Evolutionary conservation across 2,888 invertebrate genomes (phyloP), one percentile per base, ranked within the genome.

Genomic region (Nomada fucata): DNA sequence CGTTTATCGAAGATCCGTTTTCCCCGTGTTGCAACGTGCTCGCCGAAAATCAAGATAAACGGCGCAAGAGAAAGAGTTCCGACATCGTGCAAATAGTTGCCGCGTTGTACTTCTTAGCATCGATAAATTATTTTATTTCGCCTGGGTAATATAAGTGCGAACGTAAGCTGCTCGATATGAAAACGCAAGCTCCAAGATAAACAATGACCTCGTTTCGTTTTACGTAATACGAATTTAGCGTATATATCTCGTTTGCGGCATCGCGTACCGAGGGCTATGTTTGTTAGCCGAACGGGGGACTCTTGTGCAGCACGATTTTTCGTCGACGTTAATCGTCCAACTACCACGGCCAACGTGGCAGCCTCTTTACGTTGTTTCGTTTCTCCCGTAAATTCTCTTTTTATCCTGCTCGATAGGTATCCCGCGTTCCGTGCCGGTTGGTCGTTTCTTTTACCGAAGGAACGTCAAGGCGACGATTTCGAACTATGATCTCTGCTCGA

Each of bases 141-240:
- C 1, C 44, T 18, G n/a, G 44, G 9, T n/a, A 18, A 73, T 65
- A 64, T 61, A 52, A 50, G 20, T 50, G 26, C 26, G 29, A 29
- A 52, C 2, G 36, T 61, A 36, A 61, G 15, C 60, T 52, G 47
- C 10, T 15, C 15, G 15, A 36, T 50, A 59, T 36, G 57, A 65
- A 65, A 72, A 72, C 50, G 44, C 13, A 50, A 60, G 53, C 18
- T 52, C 20, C 2, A 73, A 73, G 73, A 73, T 77, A 77, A 72
- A 77, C 73, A 65, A 52, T 52, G 64, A 57, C 50, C 64, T 72
- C 57, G 64, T 65, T 65, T 64, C 50, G 52, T 59, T 76, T 76
- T 76, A 76, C 59, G 72, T 65, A 72, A 76, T 64, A 20, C 59
- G 26, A 64, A 64, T 42, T 71, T 64, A 71, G 64, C 57, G 42